Evolutionary conservation across 2,113 vertebrate genomes (phyloP), one percentile per base, ranked within the genome.

Genomic region (Caretta caretta): DNA sequence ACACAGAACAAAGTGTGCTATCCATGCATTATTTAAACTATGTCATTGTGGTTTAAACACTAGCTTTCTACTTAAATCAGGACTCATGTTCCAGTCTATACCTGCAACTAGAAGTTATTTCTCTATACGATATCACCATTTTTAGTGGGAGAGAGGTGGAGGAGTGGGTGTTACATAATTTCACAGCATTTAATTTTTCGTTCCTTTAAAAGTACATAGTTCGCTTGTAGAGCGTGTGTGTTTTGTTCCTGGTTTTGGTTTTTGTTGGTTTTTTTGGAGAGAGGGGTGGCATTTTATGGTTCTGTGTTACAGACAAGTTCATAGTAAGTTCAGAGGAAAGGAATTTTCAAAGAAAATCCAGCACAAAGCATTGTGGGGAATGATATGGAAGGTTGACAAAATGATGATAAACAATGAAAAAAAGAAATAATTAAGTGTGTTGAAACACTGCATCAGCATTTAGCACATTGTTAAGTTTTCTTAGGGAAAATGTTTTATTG

Each of bases 341-440:
- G 96, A 98, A 98, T 98, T 98, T 97, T 98, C 98, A 98, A 98
- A 98, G 97, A 98, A 98, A 98, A 97, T 95, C 84, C 86, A 97
- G 56, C 86, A 94, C 94, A 98, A 97, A 92, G 97, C 90, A 98
- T 97, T 98, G 86, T 97, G 97, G 96, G 97, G 93, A 98, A 97
- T 72, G 92, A 98, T 97, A 98, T 85, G 96, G 97, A 98, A 97
- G 97, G 95, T 94, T 98, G 97, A 98, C 97, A 97, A 98, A 98
- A 98, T 93, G 84, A 97, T 93, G 90, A 97, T 95, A 98, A 98
- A 98, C 97, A 97, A 98, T 97, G n/a, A 84, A 94, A 94, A 89
- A 49, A 90, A 93, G 42, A 97, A 98, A 98, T 97, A 98, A 98
- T 97, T 98, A 97, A 98, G 80, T 96, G 90, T 92, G 86, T 69